These are phyloP conservation scores for Crocuta crocuta DNA, from an alignment of 2,113 vertebrate genomes.

Conservation along the genomic window DNA sequence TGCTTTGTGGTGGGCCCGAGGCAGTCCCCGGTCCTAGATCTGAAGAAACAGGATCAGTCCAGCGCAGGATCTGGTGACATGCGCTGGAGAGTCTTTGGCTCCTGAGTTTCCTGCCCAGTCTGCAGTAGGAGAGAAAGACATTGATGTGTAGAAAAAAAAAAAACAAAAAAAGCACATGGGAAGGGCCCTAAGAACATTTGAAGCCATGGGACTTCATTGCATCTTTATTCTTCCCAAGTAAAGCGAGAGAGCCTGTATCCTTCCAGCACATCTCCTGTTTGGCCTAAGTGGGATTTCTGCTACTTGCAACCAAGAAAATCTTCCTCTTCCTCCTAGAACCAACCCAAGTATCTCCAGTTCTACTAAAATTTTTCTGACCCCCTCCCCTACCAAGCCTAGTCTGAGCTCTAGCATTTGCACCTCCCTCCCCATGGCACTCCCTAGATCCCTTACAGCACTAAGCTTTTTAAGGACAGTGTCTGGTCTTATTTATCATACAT, in stretches of 20 bases:
- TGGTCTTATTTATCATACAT: background rate
- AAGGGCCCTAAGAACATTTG: too few species aligned
- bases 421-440: too few species aligned
- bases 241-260: background rate
- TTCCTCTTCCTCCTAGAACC: background rate
- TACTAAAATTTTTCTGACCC: background rate
- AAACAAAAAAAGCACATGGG: fast-evolving
- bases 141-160: background rate
- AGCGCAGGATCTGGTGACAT: background rate
- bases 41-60: background rate
- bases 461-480: background rate
- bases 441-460: background rate
- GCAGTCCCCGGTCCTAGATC: background rate
- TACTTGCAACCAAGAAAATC: background rate
- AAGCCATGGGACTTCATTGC: background rate
- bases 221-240: background rate
- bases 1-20: background rate
- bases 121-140: background rate
- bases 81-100: background rate
- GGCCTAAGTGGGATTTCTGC: background rate
- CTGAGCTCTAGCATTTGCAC: background rate
- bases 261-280: background rate
- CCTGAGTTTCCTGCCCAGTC: background rate
- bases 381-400: too few species aligned
- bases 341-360: background rate